Percentiles rank a stretch among this genome's conserved stretches.
These are phyloP conservation scores for Choloepus didactylus DNA, from an alignment of 2,797 vertebrate genomes.

Conservation along the genomic window DNA sequence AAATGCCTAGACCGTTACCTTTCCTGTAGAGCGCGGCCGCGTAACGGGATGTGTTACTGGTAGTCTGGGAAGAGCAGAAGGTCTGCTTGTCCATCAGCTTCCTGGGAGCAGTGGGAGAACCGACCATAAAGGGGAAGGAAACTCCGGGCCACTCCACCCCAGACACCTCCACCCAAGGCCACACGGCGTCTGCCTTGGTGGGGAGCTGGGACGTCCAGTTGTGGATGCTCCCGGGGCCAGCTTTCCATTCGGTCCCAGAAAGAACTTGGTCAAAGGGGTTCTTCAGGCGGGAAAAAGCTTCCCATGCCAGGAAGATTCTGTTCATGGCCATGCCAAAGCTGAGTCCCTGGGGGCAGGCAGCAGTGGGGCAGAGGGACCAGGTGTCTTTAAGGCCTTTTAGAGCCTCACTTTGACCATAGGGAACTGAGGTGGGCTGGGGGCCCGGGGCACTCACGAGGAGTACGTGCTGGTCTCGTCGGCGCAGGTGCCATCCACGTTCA, in stretches of 20 bases:
- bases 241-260: background rate
- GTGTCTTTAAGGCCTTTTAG: background rate
- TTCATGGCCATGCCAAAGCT: rapidly evolving
- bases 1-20: slow-evolving; percentile 87
- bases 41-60: slow-evolving; percentile 95
- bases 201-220: background rate
- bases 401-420: background rate
- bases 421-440: rapidly evolving
- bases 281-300: background rate
- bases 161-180: background rate
- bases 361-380: rapidly evolving
- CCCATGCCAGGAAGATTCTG: background rate
- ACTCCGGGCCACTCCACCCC: background rate
- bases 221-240: background rate
- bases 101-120: slow-evolving; percentile 86
- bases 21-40: slow-evolving; percentile 96
- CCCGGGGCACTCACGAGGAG: slow-evolving; percentile 90
- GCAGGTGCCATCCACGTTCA: slow-evolving; percentile 95
- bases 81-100: slow-evolving; percentile 99
- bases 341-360: background rate
- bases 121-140: background rate
- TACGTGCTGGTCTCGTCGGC: slow-evolving; percentile 95
- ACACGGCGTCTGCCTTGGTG: background rate
- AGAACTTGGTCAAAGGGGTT: background rate
- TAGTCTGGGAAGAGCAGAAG: slow-evolving; percentile 97